These are phyloP conservation scores for Pyrgilauda ruficollis DNA, from an alignment of 2,113 vertebrate genomes.

Conservation along the genomic window DNA sequence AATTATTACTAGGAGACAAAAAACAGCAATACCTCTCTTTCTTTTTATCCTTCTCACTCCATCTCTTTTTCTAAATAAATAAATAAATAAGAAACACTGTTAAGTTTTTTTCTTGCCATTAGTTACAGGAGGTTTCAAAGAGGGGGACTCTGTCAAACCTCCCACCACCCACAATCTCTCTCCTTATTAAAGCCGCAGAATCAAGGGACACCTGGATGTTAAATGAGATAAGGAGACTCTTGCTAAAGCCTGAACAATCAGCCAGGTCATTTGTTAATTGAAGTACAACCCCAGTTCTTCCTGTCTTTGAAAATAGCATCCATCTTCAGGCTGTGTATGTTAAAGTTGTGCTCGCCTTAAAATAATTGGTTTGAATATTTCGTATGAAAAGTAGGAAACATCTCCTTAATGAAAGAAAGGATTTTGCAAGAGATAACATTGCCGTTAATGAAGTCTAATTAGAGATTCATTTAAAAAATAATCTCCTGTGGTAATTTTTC, in stretches of 20 bases:
- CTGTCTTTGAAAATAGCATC: neutral
- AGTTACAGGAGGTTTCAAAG: neutral
- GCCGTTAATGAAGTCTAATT: constrained; percentile 51
- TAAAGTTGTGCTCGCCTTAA: neutral
- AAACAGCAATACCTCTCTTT: neutral
- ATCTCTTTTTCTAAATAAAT: neutral
- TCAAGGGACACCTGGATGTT: accelerated
- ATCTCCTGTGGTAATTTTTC: constrained; percentile 44
- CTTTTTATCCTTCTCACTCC: too few species aligned
- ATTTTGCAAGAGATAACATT: constrained; percentile 37
- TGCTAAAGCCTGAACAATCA: neutral
- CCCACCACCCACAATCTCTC: neutral
- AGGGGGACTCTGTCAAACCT: neutral
- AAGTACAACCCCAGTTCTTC: neutral
- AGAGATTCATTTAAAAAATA: constrained; percentile 52
- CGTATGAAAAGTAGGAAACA: neutral
- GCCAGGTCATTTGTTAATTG: neutral
- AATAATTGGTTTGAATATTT: constrained; percentile 23
- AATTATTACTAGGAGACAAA: neutral
- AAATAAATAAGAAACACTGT: neutral
- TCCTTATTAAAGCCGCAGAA: neutral
- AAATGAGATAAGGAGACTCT: neutral
- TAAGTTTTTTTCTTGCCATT: neutral
- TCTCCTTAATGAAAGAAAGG: constrained; percentile 22
- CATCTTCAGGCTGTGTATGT: neutral